Conservation (phyloP, 2,888 invertebrate genomes). For the Cordilura impudica region DNA sequence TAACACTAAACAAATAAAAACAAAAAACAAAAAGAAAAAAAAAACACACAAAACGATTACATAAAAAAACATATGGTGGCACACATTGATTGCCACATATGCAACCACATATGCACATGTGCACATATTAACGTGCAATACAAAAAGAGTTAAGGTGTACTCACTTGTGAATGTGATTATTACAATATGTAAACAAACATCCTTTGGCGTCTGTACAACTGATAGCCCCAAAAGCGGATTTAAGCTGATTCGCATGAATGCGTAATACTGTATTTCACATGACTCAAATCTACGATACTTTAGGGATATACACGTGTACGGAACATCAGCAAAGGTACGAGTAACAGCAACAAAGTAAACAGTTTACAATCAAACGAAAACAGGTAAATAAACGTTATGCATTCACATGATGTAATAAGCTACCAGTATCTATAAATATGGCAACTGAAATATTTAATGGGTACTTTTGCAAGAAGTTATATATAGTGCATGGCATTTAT, state of each 20-base stretch:
- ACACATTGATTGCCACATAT: neutral
- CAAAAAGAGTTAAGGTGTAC: conserved; percentile 33
- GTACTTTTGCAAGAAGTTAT: too few relatives aligned
- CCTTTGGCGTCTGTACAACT: conserved; percentile 58
- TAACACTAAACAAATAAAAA: too few relatives aligned
- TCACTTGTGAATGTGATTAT: conserved; percentile 64
- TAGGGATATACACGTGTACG: conserved; percentile 34
- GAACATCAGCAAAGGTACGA: too few relatives aligned
- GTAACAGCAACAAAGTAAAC: conserved; percentile 22
- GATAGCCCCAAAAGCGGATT: conserved; percentile 61
- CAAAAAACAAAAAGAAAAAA: too few relatives aligned
- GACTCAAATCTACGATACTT: conserved; percentile 17
- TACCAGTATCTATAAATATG: too few relatives aligned
- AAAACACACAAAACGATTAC: neutral
- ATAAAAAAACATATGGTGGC: neutral
- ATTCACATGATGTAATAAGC: too few relatives aligned
- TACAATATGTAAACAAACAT: conserved; percentile 64
- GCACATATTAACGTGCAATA: neutral
- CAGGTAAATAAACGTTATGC: conserved; percentile 24
- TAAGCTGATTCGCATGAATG: conserved; percentile 61
- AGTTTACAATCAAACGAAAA: conserved; percentile 36
- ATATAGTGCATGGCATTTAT: too few relatives aligned
- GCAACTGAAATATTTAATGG: too few relatives aligned
- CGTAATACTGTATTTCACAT: conserved; percentile 39
- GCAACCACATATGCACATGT: neutral